phyloP scores from a whole-genome alignment of 2,113 vertebrate species.

The Corythoichthys intestinalis region DNA sequence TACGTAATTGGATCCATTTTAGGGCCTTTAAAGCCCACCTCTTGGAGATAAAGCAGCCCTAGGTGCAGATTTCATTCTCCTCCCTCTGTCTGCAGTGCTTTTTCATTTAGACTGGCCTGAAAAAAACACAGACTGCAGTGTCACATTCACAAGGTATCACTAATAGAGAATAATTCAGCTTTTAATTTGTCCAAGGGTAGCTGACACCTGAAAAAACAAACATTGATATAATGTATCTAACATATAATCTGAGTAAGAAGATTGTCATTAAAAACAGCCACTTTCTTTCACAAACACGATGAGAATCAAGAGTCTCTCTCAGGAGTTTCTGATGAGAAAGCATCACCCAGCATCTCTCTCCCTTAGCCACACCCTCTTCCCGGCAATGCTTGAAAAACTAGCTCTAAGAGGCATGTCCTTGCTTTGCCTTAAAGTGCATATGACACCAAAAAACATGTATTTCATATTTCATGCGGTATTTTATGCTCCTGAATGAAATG shows the following conservation, averaged over 20 bases:
- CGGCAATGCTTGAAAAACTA: background rate
- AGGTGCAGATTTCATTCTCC: constrained; percentile 37
- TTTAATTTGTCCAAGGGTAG: constrained; percentile 2
- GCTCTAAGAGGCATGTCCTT: background rate
- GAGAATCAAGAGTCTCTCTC: background rate
- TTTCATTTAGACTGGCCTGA: constrained; percentile 47
- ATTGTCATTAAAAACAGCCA: background rate
- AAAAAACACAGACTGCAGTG: constrained; percentile 45
- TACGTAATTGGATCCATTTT: constrained; percentile 69
- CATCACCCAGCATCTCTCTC: background rate
- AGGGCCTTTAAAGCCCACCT: constrained; percentile 57
- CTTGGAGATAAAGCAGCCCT: constrained; percentile 44
- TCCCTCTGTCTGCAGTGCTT: constrained; percentile 38
- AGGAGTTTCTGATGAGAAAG: background rate
- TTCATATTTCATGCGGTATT: too few relatives aligned
- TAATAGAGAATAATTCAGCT: constrained; percentile 19
- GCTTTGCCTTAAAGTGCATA: too few relatives aligned
- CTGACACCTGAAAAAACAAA: constrained; percentile 4
- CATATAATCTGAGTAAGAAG: background rate
- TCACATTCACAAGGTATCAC: constrained; percentile 49
- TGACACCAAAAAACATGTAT: too few relatives aligned
- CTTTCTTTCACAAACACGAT: background rate
- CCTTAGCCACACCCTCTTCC: background rate
- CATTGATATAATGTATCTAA: background rate
- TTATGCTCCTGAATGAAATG: too few relatives aligned